phyloP scores from a whole-genome alignment of 2,797 vertebrate species.

The Furcifer pardalis region DNA sequence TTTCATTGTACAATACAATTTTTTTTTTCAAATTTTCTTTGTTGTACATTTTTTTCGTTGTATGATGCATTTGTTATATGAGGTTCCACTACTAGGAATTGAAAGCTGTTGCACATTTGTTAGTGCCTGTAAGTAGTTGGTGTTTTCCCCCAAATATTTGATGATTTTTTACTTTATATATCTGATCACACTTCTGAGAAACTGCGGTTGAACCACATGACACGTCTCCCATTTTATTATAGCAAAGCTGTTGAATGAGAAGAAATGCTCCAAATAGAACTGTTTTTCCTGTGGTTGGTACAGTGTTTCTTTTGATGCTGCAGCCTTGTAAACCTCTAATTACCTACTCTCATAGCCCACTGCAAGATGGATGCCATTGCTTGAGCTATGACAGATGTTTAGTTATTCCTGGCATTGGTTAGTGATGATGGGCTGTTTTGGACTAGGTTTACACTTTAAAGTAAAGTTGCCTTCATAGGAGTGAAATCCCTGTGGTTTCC shows the following conservation, averaged over 20 bases:
- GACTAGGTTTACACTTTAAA: neutral
- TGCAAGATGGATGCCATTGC: neutral
- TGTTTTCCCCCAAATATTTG: slow-evolving; percentile 15
- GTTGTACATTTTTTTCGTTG: too few relatives aligned
- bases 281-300: neutral
- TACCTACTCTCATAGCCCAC: neutral
- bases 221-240: neutral
- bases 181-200: neutral
- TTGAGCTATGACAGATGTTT: neutral
- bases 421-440: neutral
- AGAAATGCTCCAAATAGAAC: neutral
- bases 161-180: neutral
- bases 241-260: neutral
- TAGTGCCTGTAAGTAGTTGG: neutral
- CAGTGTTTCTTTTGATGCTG: too few relatives aligned
- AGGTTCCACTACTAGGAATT: slow-evolving; percentile 15
- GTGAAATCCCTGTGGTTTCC: neutral
- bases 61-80: too few relatives aligned
- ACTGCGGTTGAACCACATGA: neutral
- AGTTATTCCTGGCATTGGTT: neutral
- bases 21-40: too few relatives aligned
- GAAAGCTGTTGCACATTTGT: neutral
- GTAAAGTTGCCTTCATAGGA: neutral
- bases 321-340: neutral
- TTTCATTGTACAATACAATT: too few relatives aligned